phyloP scores from a whole-genome alignment of 2,888 invertebrate species.

The Orthonevra nobilis region DNA sequence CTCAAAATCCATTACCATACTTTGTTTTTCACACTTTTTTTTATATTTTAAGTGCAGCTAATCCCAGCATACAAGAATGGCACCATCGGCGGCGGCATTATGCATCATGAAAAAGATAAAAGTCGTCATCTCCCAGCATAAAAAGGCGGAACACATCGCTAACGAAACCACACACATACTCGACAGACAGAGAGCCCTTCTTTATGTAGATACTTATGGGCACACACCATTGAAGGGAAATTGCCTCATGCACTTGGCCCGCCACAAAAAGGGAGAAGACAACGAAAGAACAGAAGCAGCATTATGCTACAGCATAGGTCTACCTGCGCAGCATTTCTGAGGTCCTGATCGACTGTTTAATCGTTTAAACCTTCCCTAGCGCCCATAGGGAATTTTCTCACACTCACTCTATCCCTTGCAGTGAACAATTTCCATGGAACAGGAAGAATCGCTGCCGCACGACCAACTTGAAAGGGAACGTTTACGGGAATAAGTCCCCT shows the following conservation, averaged over 20 bases:
- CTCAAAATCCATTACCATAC: too few relatives aligned
- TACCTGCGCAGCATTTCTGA: constrained; percentile 55
- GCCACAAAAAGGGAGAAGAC: constrained; percentile 47
- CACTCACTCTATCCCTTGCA: constrained; percentile 29
- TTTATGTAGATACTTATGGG: constrained; percentile 9
- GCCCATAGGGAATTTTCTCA: constrained; percentile 67
- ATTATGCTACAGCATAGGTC: constrained; percentile 65
- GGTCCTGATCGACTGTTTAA: constrained; percentile 65
- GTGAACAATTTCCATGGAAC: constrained; percentile 38
- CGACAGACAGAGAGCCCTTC: constrained; percentile 40
- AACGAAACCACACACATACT: not conserved
- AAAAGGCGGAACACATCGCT: not conserved
- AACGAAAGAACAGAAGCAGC: constrained; percentile 65
- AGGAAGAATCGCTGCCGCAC: constrained; percentile 11
- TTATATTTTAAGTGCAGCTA: too few relatives aligned
- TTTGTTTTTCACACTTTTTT: too few relatives aligned
- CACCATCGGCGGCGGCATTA: too few relatives aligned
- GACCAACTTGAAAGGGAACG: not conserved
- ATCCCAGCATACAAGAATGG: too few relatives aligned
- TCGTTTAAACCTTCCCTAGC: constrained; percentile 68
- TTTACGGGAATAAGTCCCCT: not conserved
- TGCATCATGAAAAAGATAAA: not conserved
- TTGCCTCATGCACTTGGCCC: constrained; percentile 25
- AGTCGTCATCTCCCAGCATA: constrained; percentile 22
- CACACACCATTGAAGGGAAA: constrained; percentile 47